These are phyloP conservation scores for Ennomos quercinarius DNA, from an alignment of 2,888 invertebrate species.

Conservation along the genomic window DNA sequence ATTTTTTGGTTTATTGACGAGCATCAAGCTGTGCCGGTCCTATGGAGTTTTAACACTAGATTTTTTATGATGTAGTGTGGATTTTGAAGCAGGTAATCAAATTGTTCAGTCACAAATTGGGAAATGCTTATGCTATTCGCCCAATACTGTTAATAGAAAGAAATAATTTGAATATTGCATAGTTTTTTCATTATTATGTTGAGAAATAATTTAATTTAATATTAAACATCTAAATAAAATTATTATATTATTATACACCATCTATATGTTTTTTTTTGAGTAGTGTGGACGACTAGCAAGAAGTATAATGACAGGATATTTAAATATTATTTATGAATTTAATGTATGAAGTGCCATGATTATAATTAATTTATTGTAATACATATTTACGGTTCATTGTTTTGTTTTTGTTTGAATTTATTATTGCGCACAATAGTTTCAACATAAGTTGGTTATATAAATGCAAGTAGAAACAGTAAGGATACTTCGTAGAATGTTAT, in stretches of 20 bases:
- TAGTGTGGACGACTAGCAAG: slow-evolving; percentile 22
- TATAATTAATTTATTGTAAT: slow-evolving; percentile 25
- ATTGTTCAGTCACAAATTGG: slow-evolving; percentile 26
- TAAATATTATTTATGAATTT: slow-evolving; percentile 30
- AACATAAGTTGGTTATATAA: slow-evolving; percentile 4
- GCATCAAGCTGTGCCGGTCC: slow-evolving; percentile 16
- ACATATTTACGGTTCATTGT: slow-evolving; percentile 30
- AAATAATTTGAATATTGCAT: neutral
- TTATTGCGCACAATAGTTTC: slow-evolving; percentile 28
- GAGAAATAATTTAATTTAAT: too few species aligned
- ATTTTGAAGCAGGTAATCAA: slow-evolving; percentile 13
- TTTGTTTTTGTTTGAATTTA: slow-evolving; percentile 28
- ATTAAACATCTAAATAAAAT: neutral
- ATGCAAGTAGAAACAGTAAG: slow-evolving; percentile 17
- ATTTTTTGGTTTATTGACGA: slow-evolving; percentile 22
- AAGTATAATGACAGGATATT: slow-evolving; percentile 19
- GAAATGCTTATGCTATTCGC: slow-evolving; percentile 16
- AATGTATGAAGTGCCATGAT: slow-evolving; percentile 50
- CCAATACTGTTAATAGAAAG: slow-evolving; percentile 2
- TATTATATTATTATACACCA: neutral
- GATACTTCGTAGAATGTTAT: slow-evolving; percentile 1
- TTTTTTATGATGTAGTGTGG: slow-evolving; percentile 13
- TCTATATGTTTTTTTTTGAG: neutral
- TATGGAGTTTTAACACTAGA: slow-evolving; percentile 14
- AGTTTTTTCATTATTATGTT: too few species aligned